These are phyloP conservation scores for Coleophora flavipennella DNA, from an alignment of 2,888 invertebrate species.

Conservation along the genomic window DNA sequence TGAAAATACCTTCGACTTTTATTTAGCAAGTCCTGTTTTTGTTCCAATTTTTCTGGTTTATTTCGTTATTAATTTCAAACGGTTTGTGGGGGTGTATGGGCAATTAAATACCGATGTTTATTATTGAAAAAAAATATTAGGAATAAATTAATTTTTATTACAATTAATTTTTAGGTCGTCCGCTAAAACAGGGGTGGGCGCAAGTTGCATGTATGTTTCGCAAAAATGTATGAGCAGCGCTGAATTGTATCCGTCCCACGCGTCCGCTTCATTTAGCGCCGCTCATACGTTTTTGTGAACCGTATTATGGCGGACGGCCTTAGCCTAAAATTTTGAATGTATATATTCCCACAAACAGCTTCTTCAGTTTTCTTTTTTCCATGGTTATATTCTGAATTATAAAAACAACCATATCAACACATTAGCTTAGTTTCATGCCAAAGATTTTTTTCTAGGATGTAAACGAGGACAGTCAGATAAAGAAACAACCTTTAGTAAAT, in stretches of 20 bases:
- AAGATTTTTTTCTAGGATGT: constrained; percentile 39
- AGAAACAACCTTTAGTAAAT: constrained; percentile 49
- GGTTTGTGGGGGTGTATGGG: constrained; percentile 73
- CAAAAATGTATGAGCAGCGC: no score
- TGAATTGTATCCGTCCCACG: no score
- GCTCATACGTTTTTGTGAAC: no score
- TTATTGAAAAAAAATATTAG: constrained; percentile 1
- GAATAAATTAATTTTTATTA: neutral
- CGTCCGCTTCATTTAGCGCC: no score
- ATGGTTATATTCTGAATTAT: neutral
- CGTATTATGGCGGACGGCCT: no score
- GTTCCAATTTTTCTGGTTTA: constrained; percentile 50
- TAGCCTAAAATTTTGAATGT: constrained; percentile 30
- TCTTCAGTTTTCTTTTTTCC: constrained; percentile 24
- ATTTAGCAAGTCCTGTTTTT: constrained; percentile 63
- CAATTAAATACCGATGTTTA: constrained; percentile 37
- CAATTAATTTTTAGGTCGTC: no score
- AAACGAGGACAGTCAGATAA: constrained; percentile 48
- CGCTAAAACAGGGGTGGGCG: no score
- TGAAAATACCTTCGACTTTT: constrained; percentile 55
- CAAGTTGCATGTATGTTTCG: no score
- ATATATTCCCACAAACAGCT: constrained; percentile 69
- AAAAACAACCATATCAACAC: neutral
- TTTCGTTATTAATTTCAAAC: constrained; percentile 44
- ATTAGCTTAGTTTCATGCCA: no score